A percentile compares a stretch with the other conserved stretches of the same genome.
Conservation (phyloP, 2,888 invertebrate genomes). For the Synanthedon andrenaeformis region DNA sequence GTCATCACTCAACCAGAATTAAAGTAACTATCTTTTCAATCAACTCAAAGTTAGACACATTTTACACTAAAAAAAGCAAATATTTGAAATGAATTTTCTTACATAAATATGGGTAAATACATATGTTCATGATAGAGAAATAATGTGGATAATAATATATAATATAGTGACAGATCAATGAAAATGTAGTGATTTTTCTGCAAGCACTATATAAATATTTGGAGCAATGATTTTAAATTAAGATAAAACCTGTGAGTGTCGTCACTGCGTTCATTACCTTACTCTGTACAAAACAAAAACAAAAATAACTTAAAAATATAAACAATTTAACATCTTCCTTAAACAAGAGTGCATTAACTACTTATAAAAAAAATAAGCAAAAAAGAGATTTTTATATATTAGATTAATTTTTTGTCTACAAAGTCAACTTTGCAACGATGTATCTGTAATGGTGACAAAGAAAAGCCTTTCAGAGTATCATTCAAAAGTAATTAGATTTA, state of each 20-base stretch:
- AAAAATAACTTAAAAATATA: neutral
- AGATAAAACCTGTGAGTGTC: neutral
- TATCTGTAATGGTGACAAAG: no score
- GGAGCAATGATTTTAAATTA: neutral
- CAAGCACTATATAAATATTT: neutral
- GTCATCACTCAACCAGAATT: constrained; percentile 4
- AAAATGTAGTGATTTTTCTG: neutral
- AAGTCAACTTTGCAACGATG: no score
- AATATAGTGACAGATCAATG: neutral
- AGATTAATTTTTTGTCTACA: no score
- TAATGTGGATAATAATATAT: neutral
- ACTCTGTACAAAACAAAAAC: constrained; percentile 10
- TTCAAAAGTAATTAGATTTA: no score
- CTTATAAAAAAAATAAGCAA: no score
- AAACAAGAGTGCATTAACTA: no score
- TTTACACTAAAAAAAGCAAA: neutral
- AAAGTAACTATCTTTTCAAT: neutral
- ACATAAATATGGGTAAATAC: no score
- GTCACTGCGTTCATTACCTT: constrained; percentile 14
- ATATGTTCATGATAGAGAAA: neutral
- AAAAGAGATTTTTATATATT: no score
- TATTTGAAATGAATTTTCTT: neutral
- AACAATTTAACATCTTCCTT: neutral
- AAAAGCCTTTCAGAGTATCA: no score
- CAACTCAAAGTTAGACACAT: neutral